phyloP scores from a whole-genome alignment of 2,113 vertebrate genomes.

The Murina feae region DNA sequence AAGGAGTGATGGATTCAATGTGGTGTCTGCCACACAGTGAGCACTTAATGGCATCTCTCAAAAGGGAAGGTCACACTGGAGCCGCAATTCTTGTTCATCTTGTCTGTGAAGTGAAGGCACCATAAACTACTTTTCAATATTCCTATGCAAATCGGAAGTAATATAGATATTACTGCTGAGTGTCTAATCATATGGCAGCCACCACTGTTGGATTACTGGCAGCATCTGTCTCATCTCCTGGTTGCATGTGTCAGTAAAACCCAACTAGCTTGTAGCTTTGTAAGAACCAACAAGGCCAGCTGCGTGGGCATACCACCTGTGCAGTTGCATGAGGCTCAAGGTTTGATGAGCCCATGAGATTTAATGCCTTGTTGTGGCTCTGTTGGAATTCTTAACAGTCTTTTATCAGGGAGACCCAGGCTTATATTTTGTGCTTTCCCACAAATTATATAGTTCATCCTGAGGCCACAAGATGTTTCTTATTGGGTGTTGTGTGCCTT shows the following conservation, averaged over 20 bases:
- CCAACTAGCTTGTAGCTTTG: not conserved
- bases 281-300: not conserved
- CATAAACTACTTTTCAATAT: not conserved
- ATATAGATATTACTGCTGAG: not conserved
- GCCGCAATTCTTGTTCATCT: not conserved
- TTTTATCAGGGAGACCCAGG: not conserved
- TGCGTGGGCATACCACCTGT: rapidly evolving
- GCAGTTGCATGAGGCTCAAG: rapidly evolving
- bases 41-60: not conserved
- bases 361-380: not conserved
- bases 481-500: not conserved
- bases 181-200: not conserved
- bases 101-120: not conserved
- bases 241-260: not conserved
- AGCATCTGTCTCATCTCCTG: not conserved
- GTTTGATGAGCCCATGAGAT: not conserved
- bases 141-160: not conserved
- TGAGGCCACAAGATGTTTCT: not conserved
- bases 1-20: rapidly evolving
- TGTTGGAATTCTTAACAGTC: not conserved
- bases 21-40: not conserved
- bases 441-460: not conserved
- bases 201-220: rapidly evolving
- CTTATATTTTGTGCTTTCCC: not conserved
- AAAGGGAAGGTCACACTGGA: not conserved